Evolutionary conservation across 2,888 invertebrate genomes (phyloP).

Genomic region (Serrognathus titanus): DNA sequence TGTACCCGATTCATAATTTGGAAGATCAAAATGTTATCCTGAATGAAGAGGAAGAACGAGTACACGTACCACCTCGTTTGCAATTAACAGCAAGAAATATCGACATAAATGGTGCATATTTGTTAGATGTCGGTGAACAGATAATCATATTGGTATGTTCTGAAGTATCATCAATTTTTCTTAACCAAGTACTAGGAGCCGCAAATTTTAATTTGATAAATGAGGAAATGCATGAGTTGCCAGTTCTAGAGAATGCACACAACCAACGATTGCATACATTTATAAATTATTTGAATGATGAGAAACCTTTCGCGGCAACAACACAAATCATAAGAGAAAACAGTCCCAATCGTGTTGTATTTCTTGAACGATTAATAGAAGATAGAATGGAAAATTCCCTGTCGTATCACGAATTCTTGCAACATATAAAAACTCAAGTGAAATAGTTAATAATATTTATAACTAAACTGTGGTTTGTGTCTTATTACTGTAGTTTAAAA

Average conservation of each 20-base stretch:
- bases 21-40: conserved; percentile 42
- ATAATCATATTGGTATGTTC: conserved; percentile 84
- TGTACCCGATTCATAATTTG: conserved; percentile 82
- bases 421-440: conserved; percentile 87
- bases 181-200: conserved; percentile 76
- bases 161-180: conserved; percentile 69
- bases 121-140: conserved; percentile 82
- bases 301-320: conserved; percentile 75
- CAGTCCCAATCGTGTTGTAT: conserved; percentile 74
- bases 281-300: conserved; percentile 78
- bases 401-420: conserved; percentile 97
- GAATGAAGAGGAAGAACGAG: conserved; percentile 42
- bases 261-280: conserved; percentile 76
- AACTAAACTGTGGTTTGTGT: conserved; percentile 13
- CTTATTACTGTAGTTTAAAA: conserved; percentile 17
- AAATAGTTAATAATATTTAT: conserved; percentile 58
- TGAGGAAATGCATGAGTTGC: conserved; percentile 75
- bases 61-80: conserved; percentile 70
- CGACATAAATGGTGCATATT: conserved; percentile 84
- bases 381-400: conserved; percentile 91
- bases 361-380: conserved; percentile 88
- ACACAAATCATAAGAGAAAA: conserved; percentile 89
- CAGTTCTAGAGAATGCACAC: conserved; percentile 70
- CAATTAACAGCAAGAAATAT: conserved; percentile 82
- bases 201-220: conserved; percentile 68